A percentile compares a stretch with the other conserved stretches of the same genome.
These are phyloP conservation scores for Tribolium madens DNA, from an alignment of 1,140 invertebrate genomes.

Conservation along the genomic window DNA sequence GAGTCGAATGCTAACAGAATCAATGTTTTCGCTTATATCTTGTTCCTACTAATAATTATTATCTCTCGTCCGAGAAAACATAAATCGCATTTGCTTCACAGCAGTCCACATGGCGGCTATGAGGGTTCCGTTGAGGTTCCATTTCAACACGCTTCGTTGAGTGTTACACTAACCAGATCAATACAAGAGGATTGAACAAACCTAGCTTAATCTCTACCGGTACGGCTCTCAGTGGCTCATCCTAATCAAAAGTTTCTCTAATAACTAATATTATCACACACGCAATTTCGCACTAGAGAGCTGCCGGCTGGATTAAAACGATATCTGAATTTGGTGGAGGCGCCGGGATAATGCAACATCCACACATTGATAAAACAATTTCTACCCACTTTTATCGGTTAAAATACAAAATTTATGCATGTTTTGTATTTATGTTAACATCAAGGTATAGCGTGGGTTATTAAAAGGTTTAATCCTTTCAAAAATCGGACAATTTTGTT, in stretches of 20 bases:
- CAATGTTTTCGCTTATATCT: slow-evolving; percentile 1
- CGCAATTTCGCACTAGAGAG: not conserved
- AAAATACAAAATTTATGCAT: too few relatives aligned
- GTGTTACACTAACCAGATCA: slow-evolving; percentile 36
- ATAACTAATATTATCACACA: slow-evolving; percentile 4
- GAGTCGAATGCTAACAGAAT: slow-evolving; percentile 9
- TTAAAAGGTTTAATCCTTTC: too few relatives aligned
- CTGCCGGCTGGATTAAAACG: not conserved
- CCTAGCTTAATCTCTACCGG: slow-evolving; percentile 25
- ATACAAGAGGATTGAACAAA: slow-evolving; percentile 24
- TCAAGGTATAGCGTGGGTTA: too few relatives aligned
- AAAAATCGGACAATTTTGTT: too few relatives aligned
- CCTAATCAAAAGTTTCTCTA: not conserved
- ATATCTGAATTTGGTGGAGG: not conserved
- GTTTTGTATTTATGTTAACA: too few relatives aligned
- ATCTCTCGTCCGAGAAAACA: slow-evolving; percentile 2
- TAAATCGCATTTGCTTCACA: slow-evolving; percentile 26
- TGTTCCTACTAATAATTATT: slow-evolving; percentile 14
- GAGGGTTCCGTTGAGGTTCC: slow-evolving; percentile 35
- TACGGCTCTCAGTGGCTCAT: slow-evolving; percentile 9
- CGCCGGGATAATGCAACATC: not conserved
- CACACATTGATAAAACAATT: not conserved
- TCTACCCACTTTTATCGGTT: too few relatives aligned
- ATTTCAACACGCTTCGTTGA: slow-evolving; percentile 33
- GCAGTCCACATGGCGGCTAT: slow-evolving; percentile 29